Evolutionary conservation across 2,113 vertebrate species (phyloP), one percentile per base, ranked within the genome.

Genomic region (Lucifuga dentata): DNA sequence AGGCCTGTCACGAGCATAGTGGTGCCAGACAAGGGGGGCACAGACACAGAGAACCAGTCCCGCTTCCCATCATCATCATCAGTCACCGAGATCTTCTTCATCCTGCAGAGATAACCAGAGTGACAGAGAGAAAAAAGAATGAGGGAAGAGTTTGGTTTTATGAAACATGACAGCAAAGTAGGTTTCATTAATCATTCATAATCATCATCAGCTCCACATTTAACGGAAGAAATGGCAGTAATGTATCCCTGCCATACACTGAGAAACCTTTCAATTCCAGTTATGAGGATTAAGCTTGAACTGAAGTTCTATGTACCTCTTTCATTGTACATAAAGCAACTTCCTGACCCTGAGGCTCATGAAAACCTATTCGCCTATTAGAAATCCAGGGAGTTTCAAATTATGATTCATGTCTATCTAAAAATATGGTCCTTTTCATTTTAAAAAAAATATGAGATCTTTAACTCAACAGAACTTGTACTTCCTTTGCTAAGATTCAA

Each of bases 31-130:
- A 87, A 60, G 0, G 92, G 85, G 0, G 95, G 92, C 57, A 95
- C 95, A 0, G 92, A 76, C 65, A 97, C 82, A 0, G 94, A 94
- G 38, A 94, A 87, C 97, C 98, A 99, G 50, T 95, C 94, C 0
- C 91, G 94, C 57, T 94, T 93, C 2, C 86, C 90, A 7, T 71
- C 79, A 38, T 60, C 60, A 64, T 60, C 23, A 17, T 39, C 67
- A n/a, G 20, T 58, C 1, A 55, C 84, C 9, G 93, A 94, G 0
- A 90, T 89, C 48, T 86, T 87, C 86, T 95, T 96, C 76, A 90
- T 86, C 92, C 97, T 99, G 90, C 8, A 1, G 68, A 81, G 53
- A n/a, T 7, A 23, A 19, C 12, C 8, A 33, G 12, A 59, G 36
- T n/a, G 15, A 57, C n/a, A 7, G 26, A 7, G 26, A 29, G 45